A percentile compares a stretch with the other conserved stretches of the same genome.
These are phyloP conservation scores for Phalacrocorax brasilianus DNA, from an alignment of 2,113 vertebrate species.

Conservation along the genomic window DNA sequence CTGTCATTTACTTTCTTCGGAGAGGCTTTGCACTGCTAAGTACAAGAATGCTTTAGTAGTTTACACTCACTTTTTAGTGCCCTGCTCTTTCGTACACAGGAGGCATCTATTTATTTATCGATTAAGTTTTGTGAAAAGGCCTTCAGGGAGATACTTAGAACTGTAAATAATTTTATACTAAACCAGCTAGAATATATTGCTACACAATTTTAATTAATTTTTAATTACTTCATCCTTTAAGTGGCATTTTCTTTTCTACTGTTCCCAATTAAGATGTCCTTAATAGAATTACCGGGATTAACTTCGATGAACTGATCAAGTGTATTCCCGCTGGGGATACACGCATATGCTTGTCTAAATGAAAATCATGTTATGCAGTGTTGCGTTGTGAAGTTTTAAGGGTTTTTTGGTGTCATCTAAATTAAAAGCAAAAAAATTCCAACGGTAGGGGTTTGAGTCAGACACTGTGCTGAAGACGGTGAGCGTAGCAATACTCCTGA, in stretches of 20 bases:
- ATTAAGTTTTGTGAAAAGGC: not conserved
- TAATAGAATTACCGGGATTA: slow-evolving; percentile 44
- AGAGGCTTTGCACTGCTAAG: not conserved
- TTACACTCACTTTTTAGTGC: not conserved
- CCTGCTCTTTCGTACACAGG: not conserved
- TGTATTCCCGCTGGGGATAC: not conserved
- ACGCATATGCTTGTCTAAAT: not conserved
- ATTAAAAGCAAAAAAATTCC: not conserved
- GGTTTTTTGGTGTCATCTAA: not conserved
- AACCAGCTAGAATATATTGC: not conserved
- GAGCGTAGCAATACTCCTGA: not conserved
- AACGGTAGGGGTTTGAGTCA: accelerated
- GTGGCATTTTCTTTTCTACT: slow-evolving; percentile 4
- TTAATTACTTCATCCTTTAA: not conserved
- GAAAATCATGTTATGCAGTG: not conserved
- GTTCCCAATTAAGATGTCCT: slow-evolving; percentile 15
- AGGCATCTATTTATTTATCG: not conserved
- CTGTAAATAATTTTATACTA: not conserved
- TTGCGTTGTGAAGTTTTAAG: not conserved
- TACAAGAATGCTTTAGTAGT: not conserved
- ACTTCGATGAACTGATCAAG: not conserved
- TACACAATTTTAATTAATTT: not conserved
- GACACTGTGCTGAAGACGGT: not conserved
- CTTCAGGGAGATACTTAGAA: not conserved
- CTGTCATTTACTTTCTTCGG: not conserved